phyloP scores from a whole-genome alignment of 1,140 invertebrate genomes.

The Grapholita molesta region DNA sequence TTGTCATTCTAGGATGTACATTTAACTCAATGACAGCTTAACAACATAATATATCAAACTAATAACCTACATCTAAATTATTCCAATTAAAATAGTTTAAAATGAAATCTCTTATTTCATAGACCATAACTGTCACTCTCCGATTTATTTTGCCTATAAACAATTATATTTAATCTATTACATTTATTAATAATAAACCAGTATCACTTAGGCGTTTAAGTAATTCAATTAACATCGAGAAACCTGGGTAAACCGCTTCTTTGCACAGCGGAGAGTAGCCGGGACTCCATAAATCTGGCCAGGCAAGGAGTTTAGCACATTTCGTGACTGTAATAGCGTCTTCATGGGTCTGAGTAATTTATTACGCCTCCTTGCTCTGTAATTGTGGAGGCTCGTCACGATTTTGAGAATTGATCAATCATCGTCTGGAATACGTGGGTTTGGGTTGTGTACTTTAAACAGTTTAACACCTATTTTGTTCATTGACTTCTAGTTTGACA shows the following conservation, averaged over 20 bases:
- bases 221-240: conserved; percentile 22
- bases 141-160: background rate
- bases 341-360: conserved; percentile 40
- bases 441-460: background rate
- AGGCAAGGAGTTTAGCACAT: conserved; percentile 47
- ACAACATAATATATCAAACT: background rate
- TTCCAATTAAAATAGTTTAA: background rate
- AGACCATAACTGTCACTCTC: background rate
- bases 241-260: conserved; percentile 26
- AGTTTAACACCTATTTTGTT: background rate
- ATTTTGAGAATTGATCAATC: conserved; percentile 10
- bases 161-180: background rate
- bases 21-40: background rate
- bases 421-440: conserved; percentile 1
- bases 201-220: background rate
- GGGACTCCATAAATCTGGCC: conserved; percentile 45
- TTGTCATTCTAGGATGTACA: background rate
- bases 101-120: background rate
- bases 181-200: background rate
- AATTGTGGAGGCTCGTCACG: conserved; percentile 29
- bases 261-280: conserved; percentile 33
- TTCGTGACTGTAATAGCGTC: conserved; percentile 59
- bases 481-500: background rate
- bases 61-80: background rate
- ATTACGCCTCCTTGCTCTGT: conserved; percentile 33